Percentiles rank a stretch among this genome's conserved stretches.
Conservation (phyloP, 2,888 invertebrate species). For the Epinotia bilunana region DNA sequence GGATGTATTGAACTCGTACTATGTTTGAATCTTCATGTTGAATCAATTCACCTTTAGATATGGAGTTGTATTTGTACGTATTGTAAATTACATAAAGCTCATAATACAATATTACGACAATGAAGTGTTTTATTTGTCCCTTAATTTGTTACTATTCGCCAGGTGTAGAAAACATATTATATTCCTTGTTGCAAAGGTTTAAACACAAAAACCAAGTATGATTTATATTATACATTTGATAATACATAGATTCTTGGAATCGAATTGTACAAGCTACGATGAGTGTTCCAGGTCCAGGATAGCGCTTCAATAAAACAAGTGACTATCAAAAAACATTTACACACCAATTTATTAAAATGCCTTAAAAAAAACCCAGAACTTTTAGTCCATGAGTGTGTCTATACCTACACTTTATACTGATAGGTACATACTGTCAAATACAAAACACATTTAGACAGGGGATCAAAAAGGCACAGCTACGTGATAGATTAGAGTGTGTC, state of each 20-base stretch:
- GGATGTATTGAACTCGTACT: background rate
- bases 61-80: constrained; percentile 57
- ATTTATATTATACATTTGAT: too few species aligned
- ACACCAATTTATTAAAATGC: constrained; percentile 20
- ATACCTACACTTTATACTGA: too few species aligned
- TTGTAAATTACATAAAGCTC: constrained; percentile 63
- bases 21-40: constrained; percentile 7
- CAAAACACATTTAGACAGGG: background rate
- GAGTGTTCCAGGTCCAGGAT: background rate
- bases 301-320: background rate
- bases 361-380: background rate
- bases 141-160: too few species aligned
- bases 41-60: constrained; percentile 52
- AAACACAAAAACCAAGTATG: too few species aligned
- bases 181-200: too few species aligned
- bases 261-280: background rate
- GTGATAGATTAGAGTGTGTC: too few species aligned
- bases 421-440: background rate
- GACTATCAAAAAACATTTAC: background rate
- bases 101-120: constrained; percentile 69
- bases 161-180: too few species aligned
- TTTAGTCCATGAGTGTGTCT: background rate
- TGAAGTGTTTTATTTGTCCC: constrained; percentile 12
- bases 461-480: background rate
- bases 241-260: background rate